Evolutionary conservation across 2,888 invertebrate genomes (phyloP), one percentile per base, ranked within the genome.

Genomic region (Leptopilina myrica): DNA sequence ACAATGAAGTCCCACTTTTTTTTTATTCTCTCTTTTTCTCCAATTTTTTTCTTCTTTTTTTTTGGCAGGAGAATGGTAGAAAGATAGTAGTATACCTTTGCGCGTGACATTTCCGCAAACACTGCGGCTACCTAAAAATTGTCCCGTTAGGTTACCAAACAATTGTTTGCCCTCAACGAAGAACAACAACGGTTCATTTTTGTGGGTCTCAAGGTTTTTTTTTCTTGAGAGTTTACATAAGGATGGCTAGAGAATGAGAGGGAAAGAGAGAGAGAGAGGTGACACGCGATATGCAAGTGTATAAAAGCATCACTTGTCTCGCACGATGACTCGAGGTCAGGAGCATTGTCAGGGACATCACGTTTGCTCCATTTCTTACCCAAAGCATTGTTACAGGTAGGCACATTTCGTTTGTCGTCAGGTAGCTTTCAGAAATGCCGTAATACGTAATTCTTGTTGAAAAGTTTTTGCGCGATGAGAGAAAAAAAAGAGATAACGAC

Each of bases 31-130:
- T 69, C 53, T 53, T 53, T 56, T 12, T 59, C 15, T n/a, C 8
- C 12, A 5, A 14, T 69, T 67, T 67, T 69, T n/a, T 56, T 14
- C 26, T 53, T 69, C 53, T 53, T 53, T 53, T 12, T 59, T 56
- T 9, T 73, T 73, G 56, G 53, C 49, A 43, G 9, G 53, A 56
- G 73, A n/a, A 73, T 56, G 73, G 56, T 73, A 73, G 33, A 73
- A 73, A 73, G 73, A 59, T 73, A 33, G 33, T 33, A 33, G 33
- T 2, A 12, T 12, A 56, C 56, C 78, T 85, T 83, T 84, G 86
- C 88, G 87, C 89, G 87, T 86, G 84, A 81, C 85, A 85, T 87
- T 90, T 90, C 90, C 90, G 90, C 90, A 90, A 90, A 90, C 89
- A 90, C 84, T 86, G 85, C 85, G 85, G 82, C 81, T 83, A 80